Evolutionary conservation across 2,113 vertebrate species (phyloP).

Genomic region (Strigops habroptila): DNA sequence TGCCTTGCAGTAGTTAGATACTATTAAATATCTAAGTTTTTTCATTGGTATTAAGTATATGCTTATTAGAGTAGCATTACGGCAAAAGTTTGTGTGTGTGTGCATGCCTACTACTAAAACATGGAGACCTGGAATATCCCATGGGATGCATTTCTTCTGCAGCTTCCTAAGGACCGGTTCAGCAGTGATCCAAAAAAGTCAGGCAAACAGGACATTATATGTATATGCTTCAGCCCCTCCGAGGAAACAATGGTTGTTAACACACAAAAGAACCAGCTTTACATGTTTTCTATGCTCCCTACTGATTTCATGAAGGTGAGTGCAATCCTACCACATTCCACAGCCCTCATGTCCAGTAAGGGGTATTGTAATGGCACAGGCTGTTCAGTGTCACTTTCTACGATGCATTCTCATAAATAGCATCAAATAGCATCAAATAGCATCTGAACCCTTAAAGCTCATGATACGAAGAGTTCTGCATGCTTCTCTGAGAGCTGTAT

Average conservation of each 20-base stretch:
- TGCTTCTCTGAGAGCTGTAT: not conserved
- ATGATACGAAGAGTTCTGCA: not conserved
- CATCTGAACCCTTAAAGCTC: not conserved
- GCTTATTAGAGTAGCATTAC: not conserved
- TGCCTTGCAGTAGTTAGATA: not conserved
- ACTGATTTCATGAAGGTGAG: conserved; percentile 72
- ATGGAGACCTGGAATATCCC: not conserved
- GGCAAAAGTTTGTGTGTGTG: not conserved
- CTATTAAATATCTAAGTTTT: not conserved
- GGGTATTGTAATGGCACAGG: not conserved
- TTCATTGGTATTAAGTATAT: not conserved
- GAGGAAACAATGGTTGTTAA: conserved; percentile 83
- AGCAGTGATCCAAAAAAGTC: conserved; percentile 71
- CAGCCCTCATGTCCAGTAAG: not conserved
- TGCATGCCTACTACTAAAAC: not conserved
- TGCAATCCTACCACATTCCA: not conserved
- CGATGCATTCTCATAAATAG: not conserved
- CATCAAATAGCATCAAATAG: not conserved
- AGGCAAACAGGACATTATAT: conserved; percentile 77
- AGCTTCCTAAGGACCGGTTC: conserved; percentile 84
- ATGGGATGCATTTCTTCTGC: not conserved
- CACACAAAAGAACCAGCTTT: conserved; percentile 86
- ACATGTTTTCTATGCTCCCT: conserved; percentile 79
- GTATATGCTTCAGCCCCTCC: conserved; percentile 89
- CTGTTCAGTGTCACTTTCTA: not conserved